phyloP scores from a whole-genome alignment of 2,797 vertebrate genomes.

The Onychomys leucogaster region DNA sequence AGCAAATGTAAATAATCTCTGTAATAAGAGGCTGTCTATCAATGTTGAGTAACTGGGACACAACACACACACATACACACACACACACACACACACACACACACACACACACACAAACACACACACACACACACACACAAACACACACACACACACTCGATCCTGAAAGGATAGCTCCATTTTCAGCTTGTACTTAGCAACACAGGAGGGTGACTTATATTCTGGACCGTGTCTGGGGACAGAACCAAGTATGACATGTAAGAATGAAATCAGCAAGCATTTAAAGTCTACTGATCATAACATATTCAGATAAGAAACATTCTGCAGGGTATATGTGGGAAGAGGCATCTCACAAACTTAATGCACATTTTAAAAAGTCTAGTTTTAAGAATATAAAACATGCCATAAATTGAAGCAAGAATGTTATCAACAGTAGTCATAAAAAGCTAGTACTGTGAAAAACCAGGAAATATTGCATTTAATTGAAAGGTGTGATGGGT shows the following conservation, averaged over 20 bases:
- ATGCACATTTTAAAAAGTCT: conserved; percentile 68
- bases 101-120: background rate
- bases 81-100: accelerated
- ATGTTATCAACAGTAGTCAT: conserved; percentile 80
- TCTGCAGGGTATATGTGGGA: conserved; percentile 72
- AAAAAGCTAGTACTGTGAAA: conserved; percentile 76
- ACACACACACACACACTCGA: too few species aligned
- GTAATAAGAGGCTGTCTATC: conserved; percentile 29
- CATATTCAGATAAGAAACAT: conserved; percentile 84
- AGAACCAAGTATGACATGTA: conserved; percentile 59
- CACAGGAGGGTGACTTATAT: conserved; percentile 58
- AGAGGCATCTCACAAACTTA: conserved; percentile 83
- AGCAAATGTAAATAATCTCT: conserved; percentile 53
- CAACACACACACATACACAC: accelerated
- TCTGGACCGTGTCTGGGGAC: conserved; percentile 59
- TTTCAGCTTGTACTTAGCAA: conserved; percentile 66
- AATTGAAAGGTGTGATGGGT: conserved; percentile 80
- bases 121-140: accelerated
- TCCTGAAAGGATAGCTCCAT: background rate
- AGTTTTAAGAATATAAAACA: conserved; percentile 80
- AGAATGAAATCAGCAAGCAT: conserved; percentile 68
- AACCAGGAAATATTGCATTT: conserved; percentile 76
- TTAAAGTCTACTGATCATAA: conserved; percentile 78
- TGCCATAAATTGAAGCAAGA: conserved; percentile 82
- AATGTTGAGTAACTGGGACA: conserved; percentile 29